These are phyloP conservation scores for Heliangelus exortis DNA, from an alignment of 2,797 vertebrate species.

Conservation along the genomic window DNA sequence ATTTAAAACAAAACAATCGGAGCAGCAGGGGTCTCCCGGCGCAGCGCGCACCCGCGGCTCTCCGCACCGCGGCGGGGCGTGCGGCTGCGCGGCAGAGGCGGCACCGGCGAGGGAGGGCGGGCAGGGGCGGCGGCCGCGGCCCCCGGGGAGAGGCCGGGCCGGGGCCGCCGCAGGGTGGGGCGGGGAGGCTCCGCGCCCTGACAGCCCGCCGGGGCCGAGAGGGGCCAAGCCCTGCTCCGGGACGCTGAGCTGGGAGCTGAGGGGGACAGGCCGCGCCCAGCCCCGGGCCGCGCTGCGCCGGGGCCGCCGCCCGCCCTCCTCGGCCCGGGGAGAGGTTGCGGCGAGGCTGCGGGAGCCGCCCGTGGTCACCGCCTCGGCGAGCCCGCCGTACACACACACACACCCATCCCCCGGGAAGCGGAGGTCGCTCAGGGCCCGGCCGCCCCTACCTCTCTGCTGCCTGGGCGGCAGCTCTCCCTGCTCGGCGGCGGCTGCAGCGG, in stretches of 20 bases:
- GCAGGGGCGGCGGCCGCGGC: slow-evolving; percentile 38
- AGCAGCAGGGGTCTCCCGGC: neutral
- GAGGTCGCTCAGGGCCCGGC: neutral
- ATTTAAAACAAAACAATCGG: neutral
- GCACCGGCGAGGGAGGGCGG: neutral
- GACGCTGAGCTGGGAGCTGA: neutral
- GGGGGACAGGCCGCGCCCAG: neutral
- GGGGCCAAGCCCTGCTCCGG: neutral
- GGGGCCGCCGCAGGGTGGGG: neutral
- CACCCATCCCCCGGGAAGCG: neutral
- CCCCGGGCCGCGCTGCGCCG: neutral
- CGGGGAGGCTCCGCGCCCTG: neutral
- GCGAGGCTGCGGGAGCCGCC: neutral
- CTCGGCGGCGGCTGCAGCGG: neutral
- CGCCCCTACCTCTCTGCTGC: neutral
- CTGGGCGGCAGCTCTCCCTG: neutral
- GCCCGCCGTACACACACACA: neutral
- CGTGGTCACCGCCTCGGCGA: neutral
- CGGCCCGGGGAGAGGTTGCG: neutral
- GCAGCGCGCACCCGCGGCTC: neutral
- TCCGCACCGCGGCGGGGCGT: slow-evolving; percentile 13
- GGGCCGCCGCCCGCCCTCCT: slow-evolving; percentile 39
- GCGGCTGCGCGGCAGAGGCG: slow-evolving; percentile 37
- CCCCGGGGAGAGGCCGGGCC: slow-evolving; percentile 33
- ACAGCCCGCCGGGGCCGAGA: neutral